Base-by-base conservation (phyloP, 2,888 invertebrate species). In the Orchesella flavescens region DNA sequence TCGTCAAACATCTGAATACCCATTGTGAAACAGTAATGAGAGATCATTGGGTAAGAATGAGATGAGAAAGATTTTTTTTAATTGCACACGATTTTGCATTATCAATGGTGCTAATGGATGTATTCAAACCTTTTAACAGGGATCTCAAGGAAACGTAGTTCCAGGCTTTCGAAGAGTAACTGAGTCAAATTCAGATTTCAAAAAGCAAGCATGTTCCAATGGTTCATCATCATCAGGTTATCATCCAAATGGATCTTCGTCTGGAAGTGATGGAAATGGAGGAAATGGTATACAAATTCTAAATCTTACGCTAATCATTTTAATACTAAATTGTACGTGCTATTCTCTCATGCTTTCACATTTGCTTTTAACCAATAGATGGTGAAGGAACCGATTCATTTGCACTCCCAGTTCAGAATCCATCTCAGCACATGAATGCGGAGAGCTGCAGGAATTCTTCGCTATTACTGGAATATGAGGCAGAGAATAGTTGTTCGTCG, bases 1-100 rank as follows among this genome's bases (percentile, higher is more conserved):
- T 98, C 44, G 92, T 96, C 75, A 93, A 93, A 68, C 97, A 97
- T 89, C 92, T 97, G 86, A 95, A 96, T 89, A 94, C 95, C 88
- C 96, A 96, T 89, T 94, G 94, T 89, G 95, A 96, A 82, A 92
- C 92, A 55, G 66, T 87, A 9, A 72, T 85, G 1, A 72, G 86
- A 34, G 76, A 77, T 69, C 83, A 83, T 19, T 83, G 83, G 83
- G 83, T 83, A 75, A 23, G 21, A 7, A n/a, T 53, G 12, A 23
- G 15, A 15, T 46, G 44, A n/a, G 2, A 19, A 68, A 69, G 15
- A 43, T 53, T 69, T 44, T 17, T 24, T 23, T 17, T 23, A 61
- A 61, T 12, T 34, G 34, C 12, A n/a, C 34, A 65, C 34, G 1
- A 65, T 15, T 68, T n/a, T 17, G 19, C 1, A 49, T 49, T 10